A percentile compares a stretch with the other conserved stretches of the same genome.
These are phyloP conservation scores for Coendou prehensilis DNA, from an alignment of 2,797 vertebrate genomes.

Conservation along the genomic window DNA sequence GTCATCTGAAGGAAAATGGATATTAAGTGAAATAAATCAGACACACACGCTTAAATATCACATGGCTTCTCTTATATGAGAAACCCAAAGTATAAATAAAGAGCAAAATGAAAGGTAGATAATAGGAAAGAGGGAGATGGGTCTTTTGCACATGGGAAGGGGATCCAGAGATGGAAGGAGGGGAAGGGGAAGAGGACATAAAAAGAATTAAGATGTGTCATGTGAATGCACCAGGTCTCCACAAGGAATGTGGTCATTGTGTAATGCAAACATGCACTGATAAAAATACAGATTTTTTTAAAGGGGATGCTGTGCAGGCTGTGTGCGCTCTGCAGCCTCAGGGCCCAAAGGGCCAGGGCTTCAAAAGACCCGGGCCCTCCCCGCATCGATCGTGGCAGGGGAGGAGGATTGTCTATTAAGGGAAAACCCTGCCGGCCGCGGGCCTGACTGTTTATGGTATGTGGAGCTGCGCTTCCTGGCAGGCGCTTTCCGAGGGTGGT, in stretches of 20 bases:
- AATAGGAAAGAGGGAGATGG: neutral
- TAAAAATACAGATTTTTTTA: too few relatives aligned
- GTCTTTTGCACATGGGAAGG: neutral
- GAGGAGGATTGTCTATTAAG: conserved; percentile 31
- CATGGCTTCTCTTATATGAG: neutral
- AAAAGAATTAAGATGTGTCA: neutral
- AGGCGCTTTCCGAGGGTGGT: conserved; percentile 1
- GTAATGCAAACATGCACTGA: neutral
- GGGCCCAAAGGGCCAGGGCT: neutral
- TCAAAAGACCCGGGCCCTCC: conserved; percentile 42
- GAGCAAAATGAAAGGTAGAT: neutral
- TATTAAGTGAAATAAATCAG: neutral
- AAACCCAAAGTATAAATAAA: too few relatives aligned
- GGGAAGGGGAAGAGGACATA: too few relatives aligned
- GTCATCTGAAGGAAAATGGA: neutral
- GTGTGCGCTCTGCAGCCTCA: neutral
- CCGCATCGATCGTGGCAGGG: neutral
- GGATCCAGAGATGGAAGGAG: too few relatives aligned
- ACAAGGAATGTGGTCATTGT: neutral
- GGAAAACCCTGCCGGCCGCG: neutral
- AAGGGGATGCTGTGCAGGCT: neutral
- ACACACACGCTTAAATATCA: neutral
- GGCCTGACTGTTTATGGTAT: neutral
- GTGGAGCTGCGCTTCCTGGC: conserved; percentile 26
- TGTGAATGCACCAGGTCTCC: neutral